Base-by-base conservation (phyloP, 1,140 invertebrate genomes). In the Anagrus nilaparvatae region DNA sequence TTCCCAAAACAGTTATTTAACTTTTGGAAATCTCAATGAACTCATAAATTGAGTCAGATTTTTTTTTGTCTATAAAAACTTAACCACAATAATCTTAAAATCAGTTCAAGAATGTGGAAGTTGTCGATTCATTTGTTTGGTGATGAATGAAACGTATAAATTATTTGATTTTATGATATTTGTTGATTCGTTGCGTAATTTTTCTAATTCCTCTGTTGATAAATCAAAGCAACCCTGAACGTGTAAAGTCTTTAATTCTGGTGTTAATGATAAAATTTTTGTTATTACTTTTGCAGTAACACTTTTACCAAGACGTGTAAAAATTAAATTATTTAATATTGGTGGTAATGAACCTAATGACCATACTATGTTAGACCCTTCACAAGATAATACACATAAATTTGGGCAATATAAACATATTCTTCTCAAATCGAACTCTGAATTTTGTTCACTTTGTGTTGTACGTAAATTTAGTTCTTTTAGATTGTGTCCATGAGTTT, bases 181-280 rank as follows among this genome's bases (percentile, higher is more conserved):
- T 10, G 9, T 28, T 12, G 42, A 32, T 5, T 33, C 28, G 19
- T 24, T 49, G 7, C 60, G 24, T 9, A 55, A 14, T 20, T 45
- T 52, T 18, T 60, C 55, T 16, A 71, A 34, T 29, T 68, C 58
- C 30, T 60, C 49, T 16, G 65, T 61, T 3, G 55, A 61, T 3
- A 70, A 44, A 46, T 70, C 63, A n/a, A 58, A 55, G 46, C 67
- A 69, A 39, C 61, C 68, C 46, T 67, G 61, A 10, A 68, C 52
- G 21, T 72, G 70, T 3, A 69, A 42, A 4, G 59, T 51, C 0
- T 42, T 54, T 14, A 72, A 47, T 10, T 56, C 54, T 3, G 68
- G 68, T 0, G 61, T 52, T 2, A 65, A 45, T 2, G 50, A 56
- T 3, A 72, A 46, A 5, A 71, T 51, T 39, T 64, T 63, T 0